Evolutionary conservation across 2,113 vertebrate genomes (phyloP), one percentile per base, ranked within the genome.

Genomic region (Perca fluviatilis): DNA sequence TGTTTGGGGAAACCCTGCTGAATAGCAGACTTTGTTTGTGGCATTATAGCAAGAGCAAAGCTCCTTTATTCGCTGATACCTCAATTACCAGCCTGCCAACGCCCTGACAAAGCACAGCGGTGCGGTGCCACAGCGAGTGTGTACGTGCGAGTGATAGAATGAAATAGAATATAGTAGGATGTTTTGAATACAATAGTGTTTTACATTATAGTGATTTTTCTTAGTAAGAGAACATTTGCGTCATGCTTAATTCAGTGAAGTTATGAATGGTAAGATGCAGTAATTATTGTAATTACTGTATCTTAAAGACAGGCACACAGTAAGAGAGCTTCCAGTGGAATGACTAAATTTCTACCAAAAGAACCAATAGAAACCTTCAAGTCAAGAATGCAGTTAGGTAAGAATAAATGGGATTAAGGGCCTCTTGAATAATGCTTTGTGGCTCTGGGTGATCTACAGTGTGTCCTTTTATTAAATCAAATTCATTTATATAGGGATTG

Each of bases 21-120:
- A 95, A 95, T 94, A 83, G 92, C 67, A 5, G 72, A 90, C 93
- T 94, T 95, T 95, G 93, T 95, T 83, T 90, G 79, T 80, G 82
- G 91, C 68, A 94, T 94, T 92, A 95, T 80, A 50, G 80, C 73
- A 14, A 73, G 50, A 68, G 85, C 74, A 92, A 91, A 94, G 92
- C 91, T 79, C 89, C 88, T 91, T 92, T 88, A 85, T 79, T 93
- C 77, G 88, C 92, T 90, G 89, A 93, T 90, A 93, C 88, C 91
- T 87, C 91, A 83, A 30, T 89, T 66, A 87, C 43, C 73, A 74
- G 78, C 64, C 64, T 88, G 89, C 86, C 92, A 90, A 79, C 53
- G 40, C 79, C 79, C 86, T 63, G 86, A 90, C 85, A 88, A 93
- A 93, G 83, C 86, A 76, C 63, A 51, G 83, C 69, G 47, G 54